Evolutionary conservation across 1,140 invertebrate genomes (phyloP), one percentile per base, ranked within the genome.

Genomic region (Camponotus vicinus): DNA sequence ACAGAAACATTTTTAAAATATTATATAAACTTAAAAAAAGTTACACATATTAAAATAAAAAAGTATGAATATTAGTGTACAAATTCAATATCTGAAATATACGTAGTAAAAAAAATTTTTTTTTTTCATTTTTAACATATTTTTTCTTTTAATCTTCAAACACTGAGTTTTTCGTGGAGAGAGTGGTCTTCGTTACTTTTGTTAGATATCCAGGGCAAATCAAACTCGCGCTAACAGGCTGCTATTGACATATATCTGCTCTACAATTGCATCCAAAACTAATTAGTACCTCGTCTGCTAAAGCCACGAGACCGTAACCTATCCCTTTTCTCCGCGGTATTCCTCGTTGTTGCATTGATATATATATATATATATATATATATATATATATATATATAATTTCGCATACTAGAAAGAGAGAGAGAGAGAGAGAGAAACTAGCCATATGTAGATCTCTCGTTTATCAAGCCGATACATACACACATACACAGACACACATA

Each of bases 281-380:
- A 86, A 84, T 86, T 86, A 84, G 55, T 61, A 59, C n/a, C 55
- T 64, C 77, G 42, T 55, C 61, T 49, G 66, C 42, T 75, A 32
- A 85, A 75, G 57, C 66, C 55, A 59, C 63, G 80, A 63, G 15
- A 57, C 42, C 64, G 66, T 83, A 49, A 59, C n/a, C 49, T 52
- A 49, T n/a, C 85, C 57, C 49, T 55, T 63, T 67, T 61, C 42
- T 49, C n/a, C 9, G 21, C n/a, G 7, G 1, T 55, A 27, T 8
- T 67, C 37, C n/a, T 7, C 27, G 27, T 11, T 45, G 15, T 45
- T 80, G 55, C 27, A 76, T 34, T 11, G 18, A 15, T 49, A 18
- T 21, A 82, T 59, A 13, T n/a, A 18, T 21, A n/a, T 27, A 27
- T 27, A 27, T 27, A 27, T 27, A 27, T 27, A 27, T 21, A 21